These are phyloP conservation scores for Pterocles gutturalis DNA, from an alignment of 2,113 vertebrate genomes.

Conservation along the genomic window DNA sequence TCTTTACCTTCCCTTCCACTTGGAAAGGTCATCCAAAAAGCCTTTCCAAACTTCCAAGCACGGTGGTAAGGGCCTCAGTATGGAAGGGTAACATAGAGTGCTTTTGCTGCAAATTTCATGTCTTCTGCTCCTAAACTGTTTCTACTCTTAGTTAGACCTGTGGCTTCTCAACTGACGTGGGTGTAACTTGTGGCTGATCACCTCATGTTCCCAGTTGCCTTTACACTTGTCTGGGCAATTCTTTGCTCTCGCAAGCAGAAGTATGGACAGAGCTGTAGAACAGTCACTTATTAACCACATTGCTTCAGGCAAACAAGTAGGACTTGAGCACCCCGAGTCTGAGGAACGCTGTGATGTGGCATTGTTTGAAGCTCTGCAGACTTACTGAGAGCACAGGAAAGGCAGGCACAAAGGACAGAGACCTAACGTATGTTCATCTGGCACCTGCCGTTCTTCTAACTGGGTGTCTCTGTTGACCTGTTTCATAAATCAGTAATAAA, in stretches of 20 bases:
- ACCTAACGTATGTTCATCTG: fast-evolving
- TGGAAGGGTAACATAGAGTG: neutral
- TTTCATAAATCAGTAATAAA: neutral
- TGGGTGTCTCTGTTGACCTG: neutral
- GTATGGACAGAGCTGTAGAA: neutral
- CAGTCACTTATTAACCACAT: neutral
- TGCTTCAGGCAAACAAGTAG: neutral
- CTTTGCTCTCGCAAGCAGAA: neutral
- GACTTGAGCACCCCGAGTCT: fast-evolving
- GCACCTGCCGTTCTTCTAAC: neutral
- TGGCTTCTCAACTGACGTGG: neutral
- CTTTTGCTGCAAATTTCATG: neutral
- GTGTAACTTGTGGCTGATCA: neutral
- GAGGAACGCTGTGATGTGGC: fast-evolving
- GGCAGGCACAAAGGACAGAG: neutral
- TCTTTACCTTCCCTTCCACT: neutral
- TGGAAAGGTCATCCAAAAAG: neutral
- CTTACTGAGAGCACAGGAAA: neutral
- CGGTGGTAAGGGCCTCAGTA: neutral
- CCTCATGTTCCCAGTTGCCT: neutral
- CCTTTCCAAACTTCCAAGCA: neutral
- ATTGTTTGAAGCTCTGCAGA: neutral
- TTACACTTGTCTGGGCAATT: neutral
- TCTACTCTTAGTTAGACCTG: neutral
- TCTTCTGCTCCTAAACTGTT: neutral